phyloP scores from a whole-genome alignment of 2,888 invertebrate species.

The Poecilus cupreus region DNA sequence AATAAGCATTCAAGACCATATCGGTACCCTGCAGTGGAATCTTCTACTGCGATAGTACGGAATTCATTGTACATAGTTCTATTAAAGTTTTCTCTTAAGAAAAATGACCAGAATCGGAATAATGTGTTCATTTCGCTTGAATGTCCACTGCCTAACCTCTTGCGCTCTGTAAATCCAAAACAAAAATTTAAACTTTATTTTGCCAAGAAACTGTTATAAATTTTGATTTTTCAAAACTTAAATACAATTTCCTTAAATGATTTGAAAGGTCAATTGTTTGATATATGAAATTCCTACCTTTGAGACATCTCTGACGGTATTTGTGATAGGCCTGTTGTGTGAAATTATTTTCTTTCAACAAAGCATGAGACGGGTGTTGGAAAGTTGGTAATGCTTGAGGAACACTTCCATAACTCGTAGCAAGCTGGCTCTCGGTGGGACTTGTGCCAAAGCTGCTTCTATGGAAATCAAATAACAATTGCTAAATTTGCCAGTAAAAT shows the following conservation, averaged over 20 bases:
- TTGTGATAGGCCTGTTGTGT: conserved; percentile 98
- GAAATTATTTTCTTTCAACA: conserved; percentile 97
- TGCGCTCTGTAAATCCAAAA: conserved; percentile 82
- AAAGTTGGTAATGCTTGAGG: conserved; percentile 91
- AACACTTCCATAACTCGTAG: conserved; percentile 84
- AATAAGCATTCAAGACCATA: conserved; percentile 92
- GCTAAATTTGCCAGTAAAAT: background rate
- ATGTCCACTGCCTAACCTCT: conserved; percentile 93
- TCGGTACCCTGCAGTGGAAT: conserved; percentile 92
- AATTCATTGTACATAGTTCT: conserved; percentile 99
- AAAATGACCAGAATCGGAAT: conserved; percentile 99
- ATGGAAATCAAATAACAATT: conserved; percentile 61
- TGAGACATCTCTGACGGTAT: conserved; percentile 94
- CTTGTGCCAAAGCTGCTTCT: conserved; percentile 88
- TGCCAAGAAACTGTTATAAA: conserved; percentile 38
- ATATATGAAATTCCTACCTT: conserved; percentile 77
- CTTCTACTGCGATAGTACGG: conserved; percentile 92
- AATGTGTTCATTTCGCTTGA: conserved; percentile 99
- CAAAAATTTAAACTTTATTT: conserved; percentile 33
- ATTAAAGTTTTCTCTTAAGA: conserved; percentile 98
- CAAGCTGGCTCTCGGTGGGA: conserved; percentile 79
- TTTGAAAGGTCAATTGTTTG: conserved; percentile 1
- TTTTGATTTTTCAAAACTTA: conserved; percentile 4
- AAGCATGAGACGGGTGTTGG: conserved; percentile 96
- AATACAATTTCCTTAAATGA: conserved; percentile 36